Base-by-base conservation (phyloP, 1,140 invertebrate genomes). In the Anadara kagoshimensis region DNA sequence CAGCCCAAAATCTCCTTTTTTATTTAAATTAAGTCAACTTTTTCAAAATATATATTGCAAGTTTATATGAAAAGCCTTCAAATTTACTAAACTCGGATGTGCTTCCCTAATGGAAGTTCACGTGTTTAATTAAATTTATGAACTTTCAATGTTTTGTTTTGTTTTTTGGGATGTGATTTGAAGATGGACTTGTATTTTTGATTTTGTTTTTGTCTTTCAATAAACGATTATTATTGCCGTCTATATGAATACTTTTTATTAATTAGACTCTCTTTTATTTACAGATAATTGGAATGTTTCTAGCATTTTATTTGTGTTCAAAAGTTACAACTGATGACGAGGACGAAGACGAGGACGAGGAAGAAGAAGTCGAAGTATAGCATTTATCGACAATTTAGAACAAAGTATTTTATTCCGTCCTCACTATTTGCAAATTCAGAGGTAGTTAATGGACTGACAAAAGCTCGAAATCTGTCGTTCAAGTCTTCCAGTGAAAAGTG, bases 221-320 rank as follows among this genome's bases (percentile, higher is more conserved):
- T 20, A 18, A 56, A n/a, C 10, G 10, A 56, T 24, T 8, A n/a
- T 12, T 18, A 12, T 12, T 56, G 53, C 7, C 8, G 20, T 18
- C 20, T 12, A 8, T n/a, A 12, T n/a, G 7, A 12, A 24, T 7
- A 63, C 5, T 8, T 12, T n/a, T 7, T 5, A 18, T 45, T 10
- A n/a, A 5, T 10, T 45, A 45, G 7, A 64, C 12, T 2, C 24
- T 49, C 5, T 51, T 41, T 26, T 69, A 45, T 29, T 74, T 69
- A 16, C 54, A 75, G 73, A 61, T 70, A n/a, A 57, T 69, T 1
- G 73, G 73, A 16, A 70, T 75, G 16, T 26, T 65, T 16, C 65
- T 75, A 29, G 70, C 73, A 12, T 75, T 64, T 66, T 75, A 75
- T 41, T 45, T 75, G n/a, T 75, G 73, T 65, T 56, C 44, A 22